Evolutionary conservation across 2,797 vertebrate genomes (phyloP).

Genomic region (Champsocephalus esox): DNA sequence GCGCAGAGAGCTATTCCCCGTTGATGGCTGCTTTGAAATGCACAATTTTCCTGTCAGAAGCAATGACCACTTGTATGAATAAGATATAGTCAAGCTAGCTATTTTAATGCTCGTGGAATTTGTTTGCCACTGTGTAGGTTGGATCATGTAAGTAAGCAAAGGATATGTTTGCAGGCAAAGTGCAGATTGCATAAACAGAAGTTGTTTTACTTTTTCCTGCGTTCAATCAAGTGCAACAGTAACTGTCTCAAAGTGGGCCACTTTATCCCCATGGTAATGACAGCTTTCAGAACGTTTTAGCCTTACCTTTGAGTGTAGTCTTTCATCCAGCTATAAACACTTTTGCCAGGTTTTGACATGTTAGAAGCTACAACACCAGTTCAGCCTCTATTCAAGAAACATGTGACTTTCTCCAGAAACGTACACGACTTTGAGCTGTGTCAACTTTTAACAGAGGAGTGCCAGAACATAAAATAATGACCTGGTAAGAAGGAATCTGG

Average conservation of each 20-base stretch:
- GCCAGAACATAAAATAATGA: not conserved
- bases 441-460: not conserved
- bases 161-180: not conserved
- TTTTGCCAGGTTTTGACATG: not conserved
- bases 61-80: conserved; percentile 43
- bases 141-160: not conserved
- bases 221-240: conserved; percentile 9
- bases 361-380: not conserved
- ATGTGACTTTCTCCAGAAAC: not conserved
- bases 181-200: not conserved
- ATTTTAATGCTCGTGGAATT: not conserved
- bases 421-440: not conserved
- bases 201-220: not conserved
- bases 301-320: not conserved
- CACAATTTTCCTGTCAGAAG: conserved; percentile 27
- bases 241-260: not conserved
- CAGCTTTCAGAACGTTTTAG: not conserved
- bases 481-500: no score
- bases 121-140: not conserved
- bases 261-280: not conserved
- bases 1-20: not conserved
- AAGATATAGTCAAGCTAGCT: conserved; percentile 8
- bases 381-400: not conserved
- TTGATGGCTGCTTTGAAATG: conserved; percentile 17
- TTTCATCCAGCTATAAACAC: not conserved